Conservation (phyloP, 2,113 vertebrate genomes). For the Chrysochloris asiatica region DNA sequence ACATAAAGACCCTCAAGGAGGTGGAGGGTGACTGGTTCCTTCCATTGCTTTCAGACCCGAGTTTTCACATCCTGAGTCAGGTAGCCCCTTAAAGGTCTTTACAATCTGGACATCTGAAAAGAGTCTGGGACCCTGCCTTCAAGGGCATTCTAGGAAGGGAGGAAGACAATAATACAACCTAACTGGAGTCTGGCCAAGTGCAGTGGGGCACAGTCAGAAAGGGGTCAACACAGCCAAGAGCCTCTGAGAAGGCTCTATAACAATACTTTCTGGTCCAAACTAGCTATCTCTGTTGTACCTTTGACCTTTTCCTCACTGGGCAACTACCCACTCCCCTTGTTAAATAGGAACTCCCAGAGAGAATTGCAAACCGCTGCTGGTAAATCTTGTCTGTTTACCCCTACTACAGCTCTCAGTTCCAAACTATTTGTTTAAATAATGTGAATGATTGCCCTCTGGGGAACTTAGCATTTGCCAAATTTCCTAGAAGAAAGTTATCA, state of each 20-base stretch:
- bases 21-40: background rate
- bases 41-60: background rate
- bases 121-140: background rate
- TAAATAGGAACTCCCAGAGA: background rate
- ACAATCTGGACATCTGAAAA: background rate
- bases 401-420: background rate
- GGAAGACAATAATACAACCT: background rate
- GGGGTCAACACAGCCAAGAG: background rate
- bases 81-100: background rate
- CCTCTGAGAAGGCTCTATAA: background rate
- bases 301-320: background rate
- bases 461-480: slow-evolving; percentile 4
- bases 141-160: background rate
- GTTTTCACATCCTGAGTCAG: background rate
- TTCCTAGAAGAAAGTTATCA: background rate
- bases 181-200: background rate
- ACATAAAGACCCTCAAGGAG: background rate
- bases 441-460: background rate
- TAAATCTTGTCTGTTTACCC: background rate
- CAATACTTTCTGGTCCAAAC: background rate
- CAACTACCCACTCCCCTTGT: background rate
- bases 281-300: background rate
- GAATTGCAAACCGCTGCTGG: background rate
- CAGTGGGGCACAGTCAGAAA: background rate
- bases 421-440: background rate